These are phyloP conservation scores for Hirtodrosophila alboralis DNA, from an alignment of 2,888 invertebrate species.

Conservation along the genomic window DNA sequence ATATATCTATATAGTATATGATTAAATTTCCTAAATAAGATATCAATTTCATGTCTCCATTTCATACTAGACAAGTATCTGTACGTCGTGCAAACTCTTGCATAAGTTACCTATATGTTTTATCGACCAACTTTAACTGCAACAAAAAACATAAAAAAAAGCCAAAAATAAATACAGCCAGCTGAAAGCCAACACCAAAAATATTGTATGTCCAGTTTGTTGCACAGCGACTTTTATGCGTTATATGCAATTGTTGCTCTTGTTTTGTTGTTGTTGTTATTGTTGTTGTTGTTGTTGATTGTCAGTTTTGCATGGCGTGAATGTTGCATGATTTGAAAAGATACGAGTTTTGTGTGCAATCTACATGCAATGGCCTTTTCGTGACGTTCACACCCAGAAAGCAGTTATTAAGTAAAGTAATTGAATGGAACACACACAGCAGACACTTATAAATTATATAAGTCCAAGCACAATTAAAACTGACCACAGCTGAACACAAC, in stretches of 20 bases:
- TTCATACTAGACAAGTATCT: slow-evolving; percentile 12
- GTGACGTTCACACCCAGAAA: slow-evolving; percentile 58
- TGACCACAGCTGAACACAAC: slow-evolving; percentile 12
- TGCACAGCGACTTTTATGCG: slow-evolving; percentile 33
- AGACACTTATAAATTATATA: slow-evolving; percentile 37
- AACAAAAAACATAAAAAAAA: no score
- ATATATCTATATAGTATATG: no score
- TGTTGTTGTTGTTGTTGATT: slow-evolving; percentile 5
- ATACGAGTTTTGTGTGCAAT: slow-evolving; percentile 37
- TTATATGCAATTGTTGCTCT: slow-evolving; percentile 15
- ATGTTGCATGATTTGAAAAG: slow-evolving; percentile 50
- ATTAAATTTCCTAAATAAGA: neutral
- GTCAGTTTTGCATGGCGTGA: slow-evolving; percentile 42
- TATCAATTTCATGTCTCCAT: neutral
- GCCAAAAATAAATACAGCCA: slow-evolving; percentile 32
- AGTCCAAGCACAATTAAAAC: slow-evolving; percentile 15
- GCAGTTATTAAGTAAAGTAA: slow-evolving; percentile 45
- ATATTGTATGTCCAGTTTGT: slow-evolving; percentile 36
- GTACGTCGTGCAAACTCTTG: slow-evolving; percentile 2
- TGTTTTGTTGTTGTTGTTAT: slow-evolving; percentile 13
- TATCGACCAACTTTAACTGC: slow-evolving; percentile 30
- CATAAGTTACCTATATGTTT: slow-evolving; percentile 5
- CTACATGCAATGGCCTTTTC: slow-evolving; percentile 43
- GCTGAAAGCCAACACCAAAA: slow-evolving; percentile 41
- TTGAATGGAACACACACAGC: slow-evolving; percentile 34